A percentile compares a stretch with the other conserved stretches of the same genome.
Conservation (phyloP, 1,140 invertebrate genomes). For the Amphibalanus amphitrite region DNA sequence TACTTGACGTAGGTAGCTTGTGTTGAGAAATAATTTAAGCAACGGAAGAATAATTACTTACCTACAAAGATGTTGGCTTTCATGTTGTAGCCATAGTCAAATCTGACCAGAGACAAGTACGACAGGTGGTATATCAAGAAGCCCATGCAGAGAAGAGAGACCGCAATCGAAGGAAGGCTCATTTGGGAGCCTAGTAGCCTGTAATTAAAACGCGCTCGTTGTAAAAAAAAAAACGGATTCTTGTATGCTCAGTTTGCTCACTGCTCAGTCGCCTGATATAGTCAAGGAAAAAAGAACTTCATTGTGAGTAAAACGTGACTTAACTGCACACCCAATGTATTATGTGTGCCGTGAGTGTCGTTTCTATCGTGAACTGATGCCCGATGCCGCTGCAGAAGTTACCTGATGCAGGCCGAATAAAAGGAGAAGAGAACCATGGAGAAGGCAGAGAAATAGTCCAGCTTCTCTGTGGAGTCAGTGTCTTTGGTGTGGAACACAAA, state of each 20-base stretch:
- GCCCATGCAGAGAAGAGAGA: constrained; percentile 40
- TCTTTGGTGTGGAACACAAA: constrained; percentile 78
- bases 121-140: constrained; percentile 59
- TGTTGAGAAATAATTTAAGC: no score
- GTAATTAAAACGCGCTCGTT: constrained; percentile 1
- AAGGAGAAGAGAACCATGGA: constrained; percentile 34
- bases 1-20: no score
- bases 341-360: no score
- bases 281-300: no score
- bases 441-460: constrained; percentile 70
- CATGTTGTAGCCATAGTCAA: constrained; percentile 94
- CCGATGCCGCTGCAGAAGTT: no score
- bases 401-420: constrained; percentile 24
- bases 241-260: no score
- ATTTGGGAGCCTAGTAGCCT: constrained; percentile 13
- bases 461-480: constrained; percentile 67
- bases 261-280: no score
- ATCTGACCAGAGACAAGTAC: constrained; percentile 55
- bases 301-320: no score
- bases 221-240: no score
- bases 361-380: no score
- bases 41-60: constrained; percentile 26
- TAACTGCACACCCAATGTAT: no score
- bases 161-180: constrained; percentile 7
- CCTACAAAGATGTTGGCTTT: constrained; percentile 64